Conservation (phyloP, 1,140 invertebrate species). For the Episyrphus balteatus region DNA sequence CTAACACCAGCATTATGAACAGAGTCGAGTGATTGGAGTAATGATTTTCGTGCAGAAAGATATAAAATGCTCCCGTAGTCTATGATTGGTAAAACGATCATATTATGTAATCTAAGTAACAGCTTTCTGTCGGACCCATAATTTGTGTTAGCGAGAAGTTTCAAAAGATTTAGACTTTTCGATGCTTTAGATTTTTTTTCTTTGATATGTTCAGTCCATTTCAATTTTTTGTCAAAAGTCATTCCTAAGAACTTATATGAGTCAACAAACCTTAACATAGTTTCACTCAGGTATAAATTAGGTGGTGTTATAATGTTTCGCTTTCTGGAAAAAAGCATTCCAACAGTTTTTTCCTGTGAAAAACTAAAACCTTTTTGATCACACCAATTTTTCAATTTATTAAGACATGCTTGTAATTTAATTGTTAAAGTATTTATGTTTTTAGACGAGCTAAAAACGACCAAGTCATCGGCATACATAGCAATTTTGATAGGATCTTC, state of each 20-base stretch:
- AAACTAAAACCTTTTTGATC: background rate
- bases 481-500: background rate
- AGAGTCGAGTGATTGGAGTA: too few species aligned
- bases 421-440: background rate
- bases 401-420: background rate
- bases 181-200: too few species aligned
- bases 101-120: too few species aligned
- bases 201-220: background rate
- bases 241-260: background rate
- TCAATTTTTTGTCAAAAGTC: background rate
- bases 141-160: too few species aligned
- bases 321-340: background rate
- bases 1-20: too few species aligned
- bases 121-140: too few species aligned
- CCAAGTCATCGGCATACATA: background rate
- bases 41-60: too few species aligned
- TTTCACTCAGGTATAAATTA: background rate
- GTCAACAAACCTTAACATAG: background rate
- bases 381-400: background rate
- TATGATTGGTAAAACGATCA: too few species aligned
- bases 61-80: too few species aligned
- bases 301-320: background rate
- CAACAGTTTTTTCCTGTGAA: background rate
- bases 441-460: background rate
- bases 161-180: too few species aligned